Base-by-base conservation (phyloP, 2,113 vertebrate species). In the Nestor notabilis region DNA sequence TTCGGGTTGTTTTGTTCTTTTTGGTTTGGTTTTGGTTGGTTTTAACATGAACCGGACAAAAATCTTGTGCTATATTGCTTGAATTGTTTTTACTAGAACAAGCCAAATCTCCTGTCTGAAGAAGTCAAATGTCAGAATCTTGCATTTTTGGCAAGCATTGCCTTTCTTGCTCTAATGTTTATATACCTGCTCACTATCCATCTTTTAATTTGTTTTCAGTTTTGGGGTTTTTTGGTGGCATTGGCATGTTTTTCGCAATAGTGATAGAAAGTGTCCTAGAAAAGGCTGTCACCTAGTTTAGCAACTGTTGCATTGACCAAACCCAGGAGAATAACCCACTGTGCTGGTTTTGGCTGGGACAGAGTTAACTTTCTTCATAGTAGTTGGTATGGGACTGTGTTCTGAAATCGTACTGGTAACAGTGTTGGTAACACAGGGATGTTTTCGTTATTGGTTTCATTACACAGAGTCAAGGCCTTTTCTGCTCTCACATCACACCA, bases 171-270 rank as follows among this genome's bases (percentile, higher is more conserved):
- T 83, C 3, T 60, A 25, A n/a, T 15, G 8, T 29, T 27, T 50
- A 2, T 39, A 23, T 11, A 16, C 5, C 20, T 64, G 7, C 6
- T 50, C 13, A 14, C 6, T 7, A 7, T 33, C 5, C 15, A 13
- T 88, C 33, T 60, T 35, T 61, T 66, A 10, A 10, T 39, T 7
- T 69, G 10, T 19, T 47, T 46, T 13, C 18, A 43, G 8, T 9
- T 58, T 58, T 43, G 21, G 5, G 4, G 0, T 0, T 7, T 55
- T 37, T 75, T 69, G 23, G 7, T 87, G 43, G n/a, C 4, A 4
- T 23, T 55, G 27, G 3, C 7, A 23, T 10, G 2, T 7, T 46
- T 79, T 78, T 19, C 17, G 4, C 2, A 31, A 1, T 4, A 53
- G 20, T 29, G 16, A 13, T 53, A 11, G 37, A 19, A 64, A 71